These are phyloP conservation scores for Mythimna loreyi DNA, from an alignment of 2,888 invertebrate species.

Conservation along the genomic window DNA sequence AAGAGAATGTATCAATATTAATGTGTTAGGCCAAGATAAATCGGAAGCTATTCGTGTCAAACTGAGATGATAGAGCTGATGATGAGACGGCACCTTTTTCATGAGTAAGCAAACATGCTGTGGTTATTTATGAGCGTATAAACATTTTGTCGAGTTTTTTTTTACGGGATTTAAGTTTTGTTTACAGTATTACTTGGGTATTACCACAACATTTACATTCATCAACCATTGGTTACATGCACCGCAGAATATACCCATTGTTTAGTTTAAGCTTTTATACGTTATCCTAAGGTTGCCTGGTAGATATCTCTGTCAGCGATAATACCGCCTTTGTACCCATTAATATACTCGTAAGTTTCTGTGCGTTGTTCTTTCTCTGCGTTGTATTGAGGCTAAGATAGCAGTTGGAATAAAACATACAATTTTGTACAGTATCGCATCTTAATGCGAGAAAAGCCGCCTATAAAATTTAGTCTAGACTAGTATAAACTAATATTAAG, in stretches of 20 bases:
- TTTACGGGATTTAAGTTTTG: background rate
- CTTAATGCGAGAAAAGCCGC: too few relatives aligned
- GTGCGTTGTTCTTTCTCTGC: background rate
- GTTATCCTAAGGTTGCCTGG: too few relatives aligned
- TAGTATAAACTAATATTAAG: too few relatives aligned
- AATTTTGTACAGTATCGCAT: too few relatives aligned
- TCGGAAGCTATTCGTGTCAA: constrained; percentile 16
- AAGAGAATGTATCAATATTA: constrained; percentile 35
- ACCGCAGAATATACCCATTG: too few relatives aligned
- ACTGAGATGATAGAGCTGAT: constrained; percentile 33
- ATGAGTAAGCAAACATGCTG: background rate
- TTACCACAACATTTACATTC: too few relatives aligned
- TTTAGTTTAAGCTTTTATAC: too few relatives aligned
- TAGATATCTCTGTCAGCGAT: too few relatives aligned
- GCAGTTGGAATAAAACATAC: background rate
- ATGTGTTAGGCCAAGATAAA: constrained; percentile 1
- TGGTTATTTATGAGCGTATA: constrained; percentile 1
- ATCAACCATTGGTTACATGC: too few relatives aligned
- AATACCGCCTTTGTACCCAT: too few relatives aligned
- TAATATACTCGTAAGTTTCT: too few relatives aligned
- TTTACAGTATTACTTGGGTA: background rate
- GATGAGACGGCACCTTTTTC: constrained; percentile 17
- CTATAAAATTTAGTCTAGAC: too few relatives aligned
- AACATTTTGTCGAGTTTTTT: background rate
- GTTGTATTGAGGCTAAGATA: background rate